Percentiles rank a stretch among this genome's conserved stretches.
Evolutionary conservation across 1,140 invertebrate genomes (phyloP).

Genomic region (Carcinoscorpius rotundicauda): DNA sequence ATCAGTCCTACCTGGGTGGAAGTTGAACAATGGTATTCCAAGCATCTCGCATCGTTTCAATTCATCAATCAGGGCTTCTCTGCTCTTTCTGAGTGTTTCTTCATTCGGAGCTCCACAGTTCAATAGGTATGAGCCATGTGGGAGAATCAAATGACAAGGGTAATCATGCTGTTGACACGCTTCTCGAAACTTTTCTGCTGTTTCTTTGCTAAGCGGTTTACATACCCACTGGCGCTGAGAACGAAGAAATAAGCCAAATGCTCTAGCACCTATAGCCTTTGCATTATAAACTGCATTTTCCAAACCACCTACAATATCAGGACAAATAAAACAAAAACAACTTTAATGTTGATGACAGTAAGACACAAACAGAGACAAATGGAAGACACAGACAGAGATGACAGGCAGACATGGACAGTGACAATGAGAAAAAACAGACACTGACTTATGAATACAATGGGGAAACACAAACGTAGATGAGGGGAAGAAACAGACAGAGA

Average conservation of each 20-base stretch:
- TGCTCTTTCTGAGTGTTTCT: conserved; percentile 36
- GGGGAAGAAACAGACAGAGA: too few relatives aligned
- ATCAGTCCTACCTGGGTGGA: conserved; percentile 37
- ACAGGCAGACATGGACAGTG: too few relatives aligned
- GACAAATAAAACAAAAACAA: neutral
- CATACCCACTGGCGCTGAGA: conserved; percentile 37
- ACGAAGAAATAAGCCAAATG: conserved; percentile 39
- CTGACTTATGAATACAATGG: too few relatives aligned
- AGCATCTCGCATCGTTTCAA: conserved; percentile 38
- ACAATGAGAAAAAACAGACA: too few relatives aligned
- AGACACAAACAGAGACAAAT: neutral
- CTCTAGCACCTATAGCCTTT: conserved; percentile 31
- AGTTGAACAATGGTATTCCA: conserved; percentile 40
- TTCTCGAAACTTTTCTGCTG: conserved; percentile 32
- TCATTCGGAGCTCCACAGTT: conserved; percentile 39
- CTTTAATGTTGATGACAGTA: neutral
- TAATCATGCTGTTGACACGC: conserved; percentile 29
- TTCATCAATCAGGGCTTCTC: conserved; percentile 38
- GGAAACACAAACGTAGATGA: too few relatives aligned
- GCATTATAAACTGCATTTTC: conserved; percentile 33
- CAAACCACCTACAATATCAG: conserved; percentile 28
- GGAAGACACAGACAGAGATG: too few relatives aligned
- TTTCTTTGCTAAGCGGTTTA: conserved; percentile 35
- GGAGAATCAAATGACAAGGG: conserved; percentile 26
- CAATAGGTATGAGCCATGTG: conserved; percentile 42